These are phyloP conservation scores for Carettochelys insculpta DNA, from an alignment of 2,113 vertebrate species.

Conservation along the genomic window DNA sequence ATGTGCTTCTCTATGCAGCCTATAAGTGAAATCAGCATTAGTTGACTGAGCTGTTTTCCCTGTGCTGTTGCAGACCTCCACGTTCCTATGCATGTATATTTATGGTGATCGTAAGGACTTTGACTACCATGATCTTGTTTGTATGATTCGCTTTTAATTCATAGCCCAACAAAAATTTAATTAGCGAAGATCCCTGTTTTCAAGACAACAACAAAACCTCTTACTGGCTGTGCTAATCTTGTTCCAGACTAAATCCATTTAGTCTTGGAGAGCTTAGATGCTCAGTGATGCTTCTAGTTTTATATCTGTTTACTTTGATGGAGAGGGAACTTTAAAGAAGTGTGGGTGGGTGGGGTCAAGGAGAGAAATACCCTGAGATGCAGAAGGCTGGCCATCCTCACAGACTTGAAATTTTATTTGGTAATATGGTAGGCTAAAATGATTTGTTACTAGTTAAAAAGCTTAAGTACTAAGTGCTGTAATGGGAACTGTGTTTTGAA, in stretches of 20 bases:
- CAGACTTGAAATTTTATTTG: neutral
- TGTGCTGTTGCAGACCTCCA: neutral
- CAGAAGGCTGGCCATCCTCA: neutral
- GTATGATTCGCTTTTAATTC: neutral
- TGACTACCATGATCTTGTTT: neutral
- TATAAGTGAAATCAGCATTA: neutral
- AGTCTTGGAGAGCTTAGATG: neutral
- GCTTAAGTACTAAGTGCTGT: rapidly evolving
- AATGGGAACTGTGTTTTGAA: neutral
- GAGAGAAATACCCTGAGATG: neutral
- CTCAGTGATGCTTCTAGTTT: neutral
- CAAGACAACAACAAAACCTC: neutral
- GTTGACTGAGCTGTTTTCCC: neutral
- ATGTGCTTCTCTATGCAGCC: neutral
- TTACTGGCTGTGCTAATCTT: neutral
- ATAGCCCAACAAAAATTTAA: neutral
- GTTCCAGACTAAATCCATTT: neutral
- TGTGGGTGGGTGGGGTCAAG: neutral
- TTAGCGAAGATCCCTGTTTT: neutral
- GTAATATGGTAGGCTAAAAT: neutral
- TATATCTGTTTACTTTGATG: neutral
- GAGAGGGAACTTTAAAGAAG: neutral
- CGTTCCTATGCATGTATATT: neutral
- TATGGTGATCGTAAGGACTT: neutral
- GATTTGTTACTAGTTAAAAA: neutral